These are phyloP conservation scores for Macquaria australasica DNA, from an alignment of 2,113 vertebrate genomes.

Conservation along the genomic window DNA sequence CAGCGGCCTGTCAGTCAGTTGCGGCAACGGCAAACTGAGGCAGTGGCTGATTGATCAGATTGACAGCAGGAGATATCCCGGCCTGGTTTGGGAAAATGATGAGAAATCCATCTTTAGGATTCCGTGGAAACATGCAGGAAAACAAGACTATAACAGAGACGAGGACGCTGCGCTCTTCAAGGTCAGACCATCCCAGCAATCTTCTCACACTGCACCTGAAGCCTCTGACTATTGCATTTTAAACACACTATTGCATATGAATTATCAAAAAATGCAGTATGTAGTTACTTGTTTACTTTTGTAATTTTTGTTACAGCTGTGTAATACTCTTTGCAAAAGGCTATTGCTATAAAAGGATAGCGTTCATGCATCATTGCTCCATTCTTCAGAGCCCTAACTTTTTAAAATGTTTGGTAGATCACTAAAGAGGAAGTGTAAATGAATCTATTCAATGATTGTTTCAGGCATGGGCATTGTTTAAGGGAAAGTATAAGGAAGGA, in stretches of 20 bases:
- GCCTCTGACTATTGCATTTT: background rate
- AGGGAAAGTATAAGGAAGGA: slow-evolving; percentile 97
- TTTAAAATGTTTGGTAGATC: background rate
- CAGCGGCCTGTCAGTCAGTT: slow-evolving; percentile 88
- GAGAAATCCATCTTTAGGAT: slow-evolving; percentile 97
- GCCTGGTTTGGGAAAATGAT: slow-evolving; percentile 96
- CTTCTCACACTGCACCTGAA: slow-evolving; percentile 11
- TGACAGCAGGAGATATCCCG: slow-evolving; percentile 93
- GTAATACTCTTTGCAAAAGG: too few relatives aligned
- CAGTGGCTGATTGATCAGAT: slow-evolving; percentile 99
- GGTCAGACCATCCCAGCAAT: slow-evolving; percentile 77
- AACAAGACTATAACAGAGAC: slow-evolving; percentile 98
- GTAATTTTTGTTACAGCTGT: too few relatives aligned
- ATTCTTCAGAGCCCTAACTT: background rate
- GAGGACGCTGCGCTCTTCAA: slow-evolving; percentile 98
- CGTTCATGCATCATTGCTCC: background rate
- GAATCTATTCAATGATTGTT: slow-evolving; percentile 29
- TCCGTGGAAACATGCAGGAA: slow-evolving; percentile 98
- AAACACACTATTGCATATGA: background rate
- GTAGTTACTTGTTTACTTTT: background rate
- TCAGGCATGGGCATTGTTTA: slow-evolving; percentile 98
- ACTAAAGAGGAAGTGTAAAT: slow-evolving; percentile 23
- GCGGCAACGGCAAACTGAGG: slow-evolving; percentile 96
- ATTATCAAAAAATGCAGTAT: background rate
- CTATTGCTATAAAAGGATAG: too few relatives aligned